Conservation (phyloP, 2,113 vertebrate genomes). For the Petroica traversi region DNA sequence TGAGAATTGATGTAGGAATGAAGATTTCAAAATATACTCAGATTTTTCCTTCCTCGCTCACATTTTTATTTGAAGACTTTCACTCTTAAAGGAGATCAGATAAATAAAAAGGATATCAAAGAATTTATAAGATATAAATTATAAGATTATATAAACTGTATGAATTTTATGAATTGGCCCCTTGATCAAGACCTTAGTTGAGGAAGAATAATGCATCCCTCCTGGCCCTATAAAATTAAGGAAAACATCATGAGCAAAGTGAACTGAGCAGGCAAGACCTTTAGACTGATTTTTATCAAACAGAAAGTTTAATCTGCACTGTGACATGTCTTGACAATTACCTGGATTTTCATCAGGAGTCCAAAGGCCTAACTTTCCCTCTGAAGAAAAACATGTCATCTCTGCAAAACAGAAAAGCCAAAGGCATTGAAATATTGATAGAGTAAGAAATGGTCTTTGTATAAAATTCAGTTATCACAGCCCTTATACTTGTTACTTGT, state of each 20-base stretch:
- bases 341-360: neutral
- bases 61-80: neutral
- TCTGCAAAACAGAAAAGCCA: neutral
- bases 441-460: neutral
- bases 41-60: neutral
- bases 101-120: neutral
- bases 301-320: neutral
- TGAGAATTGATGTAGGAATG: neutral
- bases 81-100: neutral
- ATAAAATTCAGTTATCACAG: neutral
- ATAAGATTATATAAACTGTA: neutral
- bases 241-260: neutral
- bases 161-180: too few relatives aligned
- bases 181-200: neutral
- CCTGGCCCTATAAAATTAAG: neutral
- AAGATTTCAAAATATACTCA: neutral
- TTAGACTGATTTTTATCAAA: slow-evolving; percentile 32
- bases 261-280: neutral
- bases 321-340: neutral
- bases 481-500: neutral
- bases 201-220: neutral
- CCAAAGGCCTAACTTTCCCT: neutral
- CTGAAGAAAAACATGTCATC: neutral
- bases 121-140: neutral
- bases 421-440: neutral